Percentiles rank a stretch among this genome's conserved stretches.
Evolutionary conservation across 2,113 vertebrate species (phyloP).

Genomic region (Machaerirhynchus nigripectus): DNA sequence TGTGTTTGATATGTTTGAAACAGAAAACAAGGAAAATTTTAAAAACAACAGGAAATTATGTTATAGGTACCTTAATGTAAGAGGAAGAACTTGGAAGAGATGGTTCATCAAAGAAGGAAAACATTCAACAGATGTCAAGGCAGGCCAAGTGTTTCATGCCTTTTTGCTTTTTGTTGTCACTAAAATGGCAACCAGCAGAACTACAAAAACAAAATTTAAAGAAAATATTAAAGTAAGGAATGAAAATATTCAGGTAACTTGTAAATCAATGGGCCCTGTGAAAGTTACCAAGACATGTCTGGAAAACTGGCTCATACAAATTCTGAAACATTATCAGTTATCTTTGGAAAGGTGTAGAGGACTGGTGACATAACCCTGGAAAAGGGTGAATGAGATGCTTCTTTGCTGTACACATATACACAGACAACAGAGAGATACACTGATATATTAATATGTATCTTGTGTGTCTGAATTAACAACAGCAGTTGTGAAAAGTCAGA

Average conservation of each 20-base stretch:
- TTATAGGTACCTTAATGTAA: neutral
- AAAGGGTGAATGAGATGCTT: neutral
- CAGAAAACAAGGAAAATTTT: neutral
- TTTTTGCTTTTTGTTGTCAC: neutral
- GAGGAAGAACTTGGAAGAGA: neutral
- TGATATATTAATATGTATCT: neutral
- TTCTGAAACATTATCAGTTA: neutral
- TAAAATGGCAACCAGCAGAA: neutral
- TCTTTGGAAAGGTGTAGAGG: neutral
- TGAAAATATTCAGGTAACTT: neutral
- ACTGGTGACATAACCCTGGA: neutral
- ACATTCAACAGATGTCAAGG: neutral
- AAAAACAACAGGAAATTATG: neutral
- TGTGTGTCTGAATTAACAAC: neutral
- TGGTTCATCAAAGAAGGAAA: neutral
- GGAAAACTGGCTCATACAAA: neutral
- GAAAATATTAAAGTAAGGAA: neutral
- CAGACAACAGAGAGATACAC: neutral
- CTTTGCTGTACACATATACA: neutral
- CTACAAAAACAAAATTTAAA: neutral
- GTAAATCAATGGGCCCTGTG: neutral
- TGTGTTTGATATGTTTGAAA: neutral
- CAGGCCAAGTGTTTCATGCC: neutral
- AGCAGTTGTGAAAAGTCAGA: neutral
- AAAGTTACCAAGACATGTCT: neutral